Base-by-base conservation (phyloP, 2,797 vertebrate genomes). In the Urophycis tenuis region DNA sequence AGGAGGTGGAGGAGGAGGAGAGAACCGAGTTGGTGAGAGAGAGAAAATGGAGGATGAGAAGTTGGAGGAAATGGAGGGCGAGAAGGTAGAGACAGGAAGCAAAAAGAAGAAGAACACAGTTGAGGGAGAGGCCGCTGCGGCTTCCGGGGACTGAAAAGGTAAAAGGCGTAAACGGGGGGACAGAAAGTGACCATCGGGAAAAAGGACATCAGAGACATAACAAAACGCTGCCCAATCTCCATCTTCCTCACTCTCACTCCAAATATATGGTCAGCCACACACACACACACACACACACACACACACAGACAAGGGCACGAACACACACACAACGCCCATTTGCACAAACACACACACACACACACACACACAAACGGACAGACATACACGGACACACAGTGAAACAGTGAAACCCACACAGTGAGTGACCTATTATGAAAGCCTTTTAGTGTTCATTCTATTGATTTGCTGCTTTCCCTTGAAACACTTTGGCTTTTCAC, bases 401-500 rank as follows among this genome's bases (percentile, higher is more conserved):
- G 78, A 60, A n/a, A 60, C 53, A 60, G 22, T 25, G 22, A 60
- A n/a, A 60, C 53, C 5, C 53, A 60, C 53, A 60, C n/a, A 60
- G 53, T 25, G 53, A 60, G 41, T 12, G 73, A n/a, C 12, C 84
- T 29, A 49, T 85, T 76, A 82, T 84, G 14, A 86, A 88, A 84
- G 82, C 82, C 79, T 86, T 25, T 60, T 22, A 36, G 79, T 81
- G 79, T 82, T 81, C 1, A 4, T 41, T 74, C 74, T 79, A 89
- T 89, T 79, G 88, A 91, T 85, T 77, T 1, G 9, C 75, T n/a
- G 80, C 75, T 77, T 84, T 81, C 78, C 0, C 49, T 32, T 73
- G 67, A 85, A 84, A 84, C 75, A 76, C 81, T 81, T 82, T 73
- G 1, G 80, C 86, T 89, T 87, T 89, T 88, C 77, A 82, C 89